These are phyloP conservation scores for Menura novaehollandiae DNA, from an alignment of 2,113 vertebrate species.

Conservation along the genomic window DNA sequence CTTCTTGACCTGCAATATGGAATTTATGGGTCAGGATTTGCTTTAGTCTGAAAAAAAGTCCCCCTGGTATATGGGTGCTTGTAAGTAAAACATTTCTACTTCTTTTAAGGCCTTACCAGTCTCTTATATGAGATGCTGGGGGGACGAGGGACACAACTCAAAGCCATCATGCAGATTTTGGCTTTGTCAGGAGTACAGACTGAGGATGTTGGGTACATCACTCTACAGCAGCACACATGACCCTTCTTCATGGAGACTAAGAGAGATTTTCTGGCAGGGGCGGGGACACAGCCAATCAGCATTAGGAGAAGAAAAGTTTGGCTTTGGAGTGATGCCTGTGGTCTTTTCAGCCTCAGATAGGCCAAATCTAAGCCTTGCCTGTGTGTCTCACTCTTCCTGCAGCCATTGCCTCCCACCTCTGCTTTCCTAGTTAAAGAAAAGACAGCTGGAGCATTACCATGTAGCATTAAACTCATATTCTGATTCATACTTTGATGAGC, in stretches of 20 bases:
- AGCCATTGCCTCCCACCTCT: neutral
- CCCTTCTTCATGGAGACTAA: neutral
- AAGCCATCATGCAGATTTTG: neutral
- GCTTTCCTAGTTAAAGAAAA: neutral
- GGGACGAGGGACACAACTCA: neutral
- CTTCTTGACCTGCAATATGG: neutral
- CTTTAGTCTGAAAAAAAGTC: neutral
- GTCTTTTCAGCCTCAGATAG: neutral
- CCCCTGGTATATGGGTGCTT: neutral
- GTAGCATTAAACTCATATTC: neutral
- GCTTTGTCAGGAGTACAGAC: neutral
- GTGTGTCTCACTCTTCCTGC: neutral
- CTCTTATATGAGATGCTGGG: neutral
- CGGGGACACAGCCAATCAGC: neutral
- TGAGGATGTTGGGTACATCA: neutral
- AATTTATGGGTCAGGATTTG: neutral
- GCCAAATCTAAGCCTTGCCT: neutral
- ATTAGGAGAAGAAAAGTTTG: neutral
- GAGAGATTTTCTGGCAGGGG: neutral
- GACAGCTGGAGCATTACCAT: neutral
- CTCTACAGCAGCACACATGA: accelerated
- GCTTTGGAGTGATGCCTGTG: neutral
- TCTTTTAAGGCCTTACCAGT: neutral
- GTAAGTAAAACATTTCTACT: neutral
- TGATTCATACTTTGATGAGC: neutral